A percentile compares a stretch with the other conserved stretches of the same genome.
phyloP scores from a whole-genome alignment of 1,140 invertebrate genomes.

The Episyrphus balteatus region DNA sequence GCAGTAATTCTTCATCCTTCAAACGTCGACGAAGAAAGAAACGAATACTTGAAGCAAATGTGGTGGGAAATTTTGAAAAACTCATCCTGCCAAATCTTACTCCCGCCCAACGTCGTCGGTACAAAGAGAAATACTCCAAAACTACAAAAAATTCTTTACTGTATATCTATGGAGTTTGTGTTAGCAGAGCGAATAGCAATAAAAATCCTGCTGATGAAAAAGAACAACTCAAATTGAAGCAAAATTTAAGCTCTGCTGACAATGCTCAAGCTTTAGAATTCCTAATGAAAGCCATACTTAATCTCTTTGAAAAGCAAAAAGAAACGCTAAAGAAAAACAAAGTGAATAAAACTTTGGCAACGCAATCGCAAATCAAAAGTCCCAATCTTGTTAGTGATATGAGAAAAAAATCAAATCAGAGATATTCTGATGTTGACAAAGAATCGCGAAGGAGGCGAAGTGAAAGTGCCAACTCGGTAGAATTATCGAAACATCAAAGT shows the following conservation, averaged over 20 bases:
- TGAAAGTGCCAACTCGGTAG: no score
- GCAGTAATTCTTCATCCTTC: conserved; percentile 8
- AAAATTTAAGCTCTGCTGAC: background rate
- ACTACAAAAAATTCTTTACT: conserved; percentile 4
- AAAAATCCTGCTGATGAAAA: background rate
- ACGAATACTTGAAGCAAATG: conserved; percentile 12
- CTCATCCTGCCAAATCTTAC: conserved; percentile 21
- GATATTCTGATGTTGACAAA: no score
- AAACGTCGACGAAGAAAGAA: conserved; percentile 13
- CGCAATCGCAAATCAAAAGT: background rate
- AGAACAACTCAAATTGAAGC: background rate
- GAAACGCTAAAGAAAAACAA: conserved; percentile 3
- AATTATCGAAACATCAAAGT: no score
- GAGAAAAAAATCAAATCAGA: no score
- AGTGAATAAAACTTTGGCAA: background rate
- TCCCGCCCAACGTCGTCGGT: conserved; percentile 10
- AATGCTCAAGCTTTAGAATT: conserved; percentile 22
- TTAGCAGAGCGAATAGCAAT: background rate
- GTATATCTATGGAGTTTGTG: background rate
- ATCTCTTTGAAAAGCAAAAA: conserved; percentile 22
- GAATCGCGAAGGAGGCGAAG: no score
- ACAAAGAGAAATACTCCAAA: conserved; percentile 13
- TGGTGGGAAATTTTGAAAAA: conserved; percentile 28
- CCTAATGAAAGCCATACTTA: conserved; percentile 20
- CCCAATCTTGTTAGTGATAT: no score